phyloP scores from a whole-genome alignment of 2,797 vertebrate genomes.

The Gastrophryne carolinensis region DNA sequence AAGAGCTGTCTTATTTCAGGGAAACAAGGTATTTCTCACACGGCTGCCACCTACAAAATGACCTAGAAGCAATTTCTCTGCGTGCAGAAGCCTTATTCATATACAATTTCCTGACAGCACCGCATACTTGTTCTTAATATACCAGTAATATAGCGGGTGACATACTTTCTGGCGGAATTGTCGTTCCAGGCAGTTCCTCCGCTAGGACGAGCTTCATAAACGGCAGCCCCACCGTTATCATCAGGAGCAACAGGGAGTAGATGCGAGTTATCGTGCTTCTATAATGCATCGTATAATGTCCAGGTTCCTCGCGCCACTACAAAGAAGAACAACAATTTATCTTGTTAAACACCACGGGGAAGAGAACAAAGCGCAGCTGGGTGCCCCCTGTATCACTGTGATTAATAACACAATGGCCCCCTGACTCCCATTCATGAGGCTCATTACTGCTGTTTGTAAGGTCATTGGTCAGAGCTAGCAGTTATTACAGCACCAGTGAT shows the following conservation, averaged over 20 bases:
- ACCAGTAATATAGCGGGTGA: not conserved
- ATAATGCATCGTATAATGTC: conserved; percentile 19
- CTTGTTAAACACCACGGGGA: conserved; percentile 3
- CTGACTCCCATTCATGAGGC: conserved; percentile 1
- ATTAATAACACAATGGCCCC: conserved; percentile 5
- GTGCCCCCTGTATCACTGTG: not conserved
- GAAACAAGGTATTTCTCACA: too few relatives aligned
- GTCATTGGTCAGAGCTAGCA: not conserved
- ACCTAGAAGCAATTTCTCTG: not conserved
- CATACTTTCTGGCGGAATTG: conserved; percentile 47
- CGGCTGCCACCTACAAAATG: not conserved
- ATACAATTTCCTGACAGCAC: not conserved
- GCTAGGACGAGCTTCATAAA: conserved; percentile 33
- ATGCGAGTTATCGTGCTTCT: conserved; percentile 39
- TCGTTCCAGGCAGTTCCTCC: conserved; percentile 38
- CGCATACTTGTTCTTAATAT: not conserved
- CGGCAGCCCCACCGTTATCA: conserved; percentile 36
- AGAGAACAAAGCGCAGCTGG: conserved; percentile 16
- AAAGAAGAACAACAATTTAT: conserved; percentile 30
- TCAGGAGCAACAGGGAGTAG: conserved; percentile 32
- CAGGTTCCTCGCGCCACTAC: not conserved
- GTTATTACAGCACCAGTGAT: not conserved
- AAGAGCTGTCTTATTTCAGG: too few relatives aligned
- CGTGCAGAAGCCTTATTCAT: not conserved
- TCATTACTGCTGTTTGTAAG: not conserved